phyloP scores from a whole-genome alignment of 2,888 invertebrate species.

The Stenchaetothrips biformis region DNA sequence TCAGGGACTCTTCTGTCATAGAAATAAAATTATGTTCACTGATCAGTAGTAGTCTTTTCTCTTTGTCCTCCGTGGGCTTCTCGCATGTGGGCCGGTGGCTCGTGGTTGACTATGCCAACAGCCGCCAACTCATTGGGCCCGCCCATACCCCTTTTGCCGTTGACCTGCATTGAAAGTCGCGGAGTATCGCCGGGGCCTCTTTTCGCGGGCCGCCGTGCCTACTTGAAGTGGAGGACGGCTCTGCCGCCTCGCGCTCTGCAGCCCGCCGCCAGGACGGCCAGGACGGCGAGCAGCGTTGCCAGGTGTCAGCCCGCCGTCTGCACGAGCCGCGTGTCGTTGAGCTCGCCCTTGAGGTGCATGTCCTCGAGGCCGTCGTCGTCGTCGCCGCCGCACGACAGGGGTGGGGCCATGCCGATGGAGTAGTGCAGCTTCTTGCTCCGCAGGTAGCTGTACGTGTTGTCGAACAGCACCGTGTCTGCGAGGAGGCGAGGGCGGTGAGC shows the following conservation, averaged over 20 bases:
- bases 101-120: no score
- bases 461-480: constrained; percentile 80
- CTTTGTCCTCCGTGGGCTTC: no score
- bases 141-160: no score
- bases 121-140: no score
- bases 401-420: constrained; percentile 63
- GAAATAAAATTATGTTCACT: no score
- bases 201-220: no score
- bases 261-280: background rate
- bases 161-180: no score
- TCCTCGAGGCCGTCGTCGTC: constrained; percentile 30
- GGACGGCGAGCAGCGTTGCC: background rate
- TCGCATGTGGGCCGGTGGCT: no score
- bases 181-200: no score
- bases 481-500: constrained; percentile 39
- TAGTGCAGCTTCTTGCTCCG: constrained; percentile 77
- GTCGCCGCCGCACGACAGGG: constrained; percentile 46
- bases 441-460: constrained; percentile 77
- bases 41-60: no score
- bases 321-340: constrained; percentile 8
- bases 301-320: background rate
- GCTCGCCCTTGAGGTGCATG: background rate
- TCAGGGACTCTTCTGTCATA: no score
- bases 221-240: no score
- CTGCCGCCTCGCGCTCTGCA: background rate